phyloP scores from a whole-genome alignment of 1,140 invertebrate genomes.

The Batillaria attramentaria region DNA sequence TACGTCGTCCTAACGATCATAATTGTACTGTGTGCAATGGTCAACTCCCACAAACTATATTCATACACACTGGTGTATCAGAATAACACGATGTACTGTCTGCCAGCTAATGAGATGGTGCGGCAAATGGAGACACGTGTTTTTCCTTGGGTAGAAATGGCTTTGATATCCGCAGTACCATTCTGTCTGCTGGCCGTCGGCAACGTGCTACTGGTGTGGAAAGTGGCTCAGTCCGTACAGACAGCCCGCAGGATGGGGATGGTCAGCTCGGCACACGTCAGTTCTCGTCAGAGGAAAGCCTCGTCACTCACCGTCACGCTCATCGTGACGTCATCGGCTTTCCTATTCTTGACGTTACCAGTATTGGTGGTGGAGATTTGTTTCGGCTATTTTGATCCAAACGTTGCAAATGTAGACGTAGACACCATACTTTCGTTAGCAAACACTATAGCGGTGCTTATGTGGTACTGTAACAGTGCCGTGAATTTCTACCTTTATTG shows the following conservation, averaged over 20 bases:
- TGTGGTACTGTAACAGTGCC: too few species aligned
- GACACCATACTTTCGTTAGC: too few species aligned
- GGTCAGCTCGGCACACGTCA: too few species aligned
- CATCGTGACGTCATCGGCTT: slow-evolving; percentile 14
- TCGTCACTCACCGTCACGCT: slow-evolving; percentile 35
- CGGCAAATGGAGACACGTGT: neutral
- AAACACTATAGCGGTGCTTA: too few species aligned
- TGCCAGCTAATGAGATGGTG: too few species aligned
- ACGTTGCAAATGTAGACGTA: too few species aligned
- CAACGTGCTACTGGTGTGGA: slow-evolving; percentile 4
- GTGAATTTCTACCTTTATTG: too few species aligned
- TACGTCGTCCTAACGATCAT: slow-evolving; percentile 6
- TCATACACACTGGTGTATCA: neutral
- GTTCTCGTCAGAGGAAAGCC: slow-evolving; percentile 1
- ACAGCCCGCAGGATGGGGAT: neutral
- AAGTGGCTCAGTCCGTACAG: slow-evolving; percentile 5
- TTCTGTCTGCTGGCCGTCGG: neutral
- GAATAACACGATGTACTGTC: neutral
- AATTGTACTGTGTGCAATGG: neutral
- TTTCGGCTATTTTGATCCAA: too few species aligned
- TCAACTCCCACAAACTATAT: slow-evolving; percentile 37
- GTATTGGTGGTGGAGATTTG: too few species aligned
- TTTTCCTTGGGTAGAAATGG: neutral
- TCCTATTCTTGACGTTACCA: slow-evolving; percentile 35
- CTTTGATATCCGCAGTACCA: neutral